These are phyloP conservation scores for Nebria ingens DNA, from an alignment of 1,140 invertebrate species.

Conservation along the genomic window DNA sequence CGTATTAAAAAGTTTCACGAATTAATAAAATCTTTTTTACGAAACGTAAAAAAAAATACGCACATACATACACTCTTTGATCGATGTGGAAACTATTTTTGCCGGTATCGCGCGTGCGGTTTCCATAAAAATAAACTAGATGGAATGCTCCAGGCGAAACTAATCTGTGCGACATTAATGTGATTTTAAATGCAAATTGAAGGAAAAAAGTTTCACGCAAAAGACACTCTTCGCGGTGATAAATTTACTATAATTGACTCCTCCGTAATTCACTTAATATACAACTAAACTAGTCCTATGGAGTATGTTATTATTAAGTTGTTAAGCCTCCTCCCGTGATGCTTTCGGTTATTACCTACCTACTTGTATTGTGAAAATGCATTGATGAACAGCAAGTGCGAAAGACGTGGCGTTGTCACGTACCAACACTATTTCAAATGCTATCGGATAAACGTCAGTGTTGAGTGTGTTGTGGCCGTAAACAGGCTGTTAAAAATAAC, in stretches of 20 bases:
- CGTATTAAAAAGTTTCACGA: no score
- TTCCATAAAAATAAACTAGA: background rate
- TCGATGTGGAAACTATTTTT: no score
- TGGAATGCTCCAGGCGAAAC: conserved; percentile 1
- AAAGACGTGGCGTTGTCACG: background rate
- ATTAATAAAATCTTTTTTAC: no score
- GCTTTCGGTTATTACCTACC: no score
- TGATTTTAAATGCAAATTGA: conserved; percentile 8
- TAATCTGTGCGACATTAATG: conserved; percentile 6
- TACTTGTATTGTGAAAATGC: no score
- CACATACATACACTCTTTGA: no score
- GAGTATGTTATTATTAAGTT: background rate
- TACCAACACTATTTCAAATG: background rate
- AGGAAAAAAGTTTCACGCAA: background rate
- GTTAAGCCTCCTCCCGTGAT: no score
- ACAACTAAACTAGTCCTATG: background rate
- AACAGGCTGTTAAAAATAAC: conserved; percentile 7
- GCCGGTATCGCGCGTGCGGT: no score
- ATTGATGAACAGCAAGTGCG: background rate
- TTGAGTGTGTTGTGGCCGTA: background rate
- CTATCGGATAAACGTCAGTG: conserved; percentile 5
- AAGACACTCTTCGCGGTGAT: background rate
- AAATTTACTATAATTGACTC: conserved; percentile 3
- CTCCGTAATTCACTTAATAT: conserved; percentile 1
- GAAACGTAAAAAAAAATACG: no score